These are phyloP conservation scores for Agelas oroides DNA, from an alignment of 37 sponge, comb jelly and placozoan species.

Conservation along the genomic window DNA sequence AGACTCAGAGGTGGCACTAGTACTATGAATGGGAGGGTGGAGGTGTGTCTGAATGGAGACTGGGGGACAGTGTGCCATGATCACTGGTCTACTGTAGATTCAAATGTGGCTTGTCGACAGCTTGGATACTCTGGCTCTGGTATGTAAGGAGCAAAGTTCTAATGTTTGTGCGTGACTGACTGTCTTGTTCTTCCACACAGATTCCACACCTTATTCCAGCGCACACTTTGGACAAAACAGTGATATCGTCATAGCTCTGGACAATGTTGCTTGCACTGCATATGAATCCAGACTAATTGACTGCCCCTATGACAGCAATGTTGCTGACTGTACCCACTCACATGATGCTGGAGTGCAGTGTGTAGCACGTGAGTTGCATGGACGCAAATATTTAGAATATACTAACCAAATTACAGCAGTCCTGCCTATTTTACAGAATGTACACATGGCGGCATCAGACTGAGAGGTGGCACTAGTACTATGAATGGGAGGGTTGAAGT, in stretches of 20 bases:
- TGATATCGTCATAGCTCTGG: neutral
- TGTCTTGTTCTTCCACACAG: too few species aligned
- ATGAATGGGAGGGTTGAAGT: neutral
- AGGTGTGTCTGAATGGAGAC: slow-evolving; percentile 1
- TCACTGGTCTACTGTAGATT: neutral
- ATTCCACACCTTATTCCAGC: neutral
- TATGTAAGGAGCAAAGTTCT: too few species aligned
- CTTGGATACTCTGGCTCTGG: too few species aligned
- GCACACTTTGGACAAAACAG: slow-evolving; percentile 3
- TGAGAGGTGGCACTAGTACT: neutral
- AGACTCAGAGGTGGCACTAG: neutral
- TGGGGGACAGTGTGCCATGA: slow-evolving; percentile 1
- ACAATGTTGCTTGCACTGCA: neutral
- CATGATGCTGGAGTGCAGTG: slow-evolving; percentile 5
- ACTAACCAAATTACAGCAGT: too few species aligned
- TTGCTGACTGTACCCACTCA: neutral
- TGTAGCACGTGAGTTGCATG: neutral
- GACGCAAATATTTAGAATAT: too few species aligned
- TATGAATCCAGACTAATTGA: neutral
- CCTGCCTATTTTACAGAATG: neutral
- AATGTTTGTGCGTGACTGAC: too few species aligned
- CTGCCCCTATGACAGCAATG: neutral
- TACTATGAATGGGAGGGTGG: neutral
- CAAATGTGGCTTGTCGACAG: too few species aligned
- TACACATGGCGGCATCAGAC: too few species aligned